phyloP scores from a whole-genome alignment of 2,888 invertebrate species.

The Lycocerus yunnanus region DNA sequence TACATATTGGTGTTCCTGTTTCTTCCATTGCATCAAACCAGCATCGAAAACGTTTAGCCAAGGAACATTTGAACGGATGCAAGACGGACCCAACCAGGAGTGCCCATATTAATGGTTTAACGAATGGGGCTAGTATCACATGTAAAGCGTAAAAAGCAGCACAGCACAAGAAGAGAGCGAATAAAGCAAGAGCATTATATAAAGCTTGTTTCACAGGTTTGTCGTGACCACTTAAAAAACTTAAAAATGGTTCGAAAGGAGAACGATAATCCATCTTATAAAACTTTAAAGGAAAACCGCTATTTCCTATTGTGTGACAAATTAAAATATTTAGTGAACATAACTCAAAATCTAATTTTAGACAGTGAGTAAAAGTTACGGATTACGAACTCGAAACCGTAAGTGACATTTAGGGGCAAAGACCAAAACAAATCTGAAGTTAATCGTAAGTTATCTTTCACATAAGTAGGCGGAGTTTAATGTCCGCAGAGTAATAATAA shows the following conservation, averaged over 20 bases:
- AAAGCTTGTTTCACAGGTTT: constrained; percentile 91
- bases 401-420: constrained; percentile 5
- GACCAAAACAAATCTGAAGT: constrained; percentile 6
- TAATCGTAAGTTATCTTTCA: background rate
- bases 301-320: background rate
- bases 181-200: constrained; percentile 84
- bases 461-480: background rate
- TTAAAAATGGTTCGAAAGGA: constrained; percentile 73
- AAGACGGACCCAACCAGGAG: constrained; percentile 94
- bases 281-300: background rate
- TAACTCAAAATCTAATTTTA: constrained; percentile 11
- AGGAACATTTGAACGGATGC: constrained; percentile 89
- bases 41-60: constrained; percentile 74
- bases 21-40: constrained; percentile 78
- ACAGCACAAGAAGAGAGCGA: constrained; percentile 71
- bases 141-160: constrained; percentile 78
- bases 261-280: constrained; percentile 53
- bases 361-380: background rate
- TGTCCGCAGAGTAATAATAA: background rate
- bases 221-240: constrained; percentile 74
- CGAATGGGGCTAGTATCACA: constrained; percentile 86
- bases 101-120: constrained; percentile 95
- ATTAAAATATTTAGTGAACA: background rate
- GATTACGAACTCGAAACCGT: background rate
- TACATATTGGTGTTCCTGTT: constrained; percentile 67